Base-by-base conservation (phyloP, 2,797 vertebrate species). In the Clarias platycephalus region DNA sequence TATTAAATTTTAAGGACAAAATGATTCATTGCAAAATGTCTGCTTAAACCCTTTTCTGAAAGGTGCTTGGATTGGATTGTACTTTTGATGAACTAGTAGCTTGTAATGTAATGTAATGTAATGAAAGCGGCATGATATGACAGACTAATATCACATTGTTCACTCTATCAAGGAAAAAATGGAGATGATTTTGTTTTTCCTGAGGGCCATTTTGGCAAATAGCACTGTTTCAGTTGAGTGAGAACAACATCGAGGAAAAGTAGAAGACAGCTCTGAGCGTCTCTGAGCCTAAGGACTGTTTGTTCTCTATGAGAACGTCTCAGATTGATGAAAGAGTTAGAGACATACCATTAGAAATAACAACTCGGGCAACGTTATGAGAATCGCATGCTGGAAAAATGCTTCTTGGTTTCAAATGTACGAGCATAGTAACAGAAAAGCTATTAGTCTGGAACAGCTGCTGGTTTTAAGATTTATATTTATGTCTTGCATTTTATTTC, bases 181-280 rank as follows among this genome's bases (percentile, higher is more conserved):
- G 9, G 89, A 91, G 88, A 90, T 89, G 90, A 91, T 83, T 86
- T 87, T 12, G 20, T 53, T 58, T 34, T 63, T 18, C 10, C 87
- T 90, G 90, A 87, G 89, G 83, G 88, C 85, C 89, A 86, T 91
- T 90, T 85, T 86, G 66, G 86, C 85, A 92, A 93, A 92, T 88
- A 89, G 85, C 81, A 90, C 91, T 87, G 90, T 94, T 92, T 92
- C 91, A 92, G 89, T 86, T 63, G 88, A 92, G 84, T 28, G 77
- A 90, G 87, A 91, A 90, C 87, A 71, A 86, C 88, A 89, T 92
- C 89, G 90, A 86, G 53, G 66, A 55, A 83, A 80, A 86, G 77
- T 82, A 88, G 67, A 84, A 85, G 20, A 84, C 0, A 49, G 12
- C 44, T 49, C 44, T 49, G 44, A 83, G 16, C 66, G 76, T 70